Evolutionary conservation across 2,113 vertebrate genomes (phyloP).

Genomic region (Pluvialis apricaria): DNA sequence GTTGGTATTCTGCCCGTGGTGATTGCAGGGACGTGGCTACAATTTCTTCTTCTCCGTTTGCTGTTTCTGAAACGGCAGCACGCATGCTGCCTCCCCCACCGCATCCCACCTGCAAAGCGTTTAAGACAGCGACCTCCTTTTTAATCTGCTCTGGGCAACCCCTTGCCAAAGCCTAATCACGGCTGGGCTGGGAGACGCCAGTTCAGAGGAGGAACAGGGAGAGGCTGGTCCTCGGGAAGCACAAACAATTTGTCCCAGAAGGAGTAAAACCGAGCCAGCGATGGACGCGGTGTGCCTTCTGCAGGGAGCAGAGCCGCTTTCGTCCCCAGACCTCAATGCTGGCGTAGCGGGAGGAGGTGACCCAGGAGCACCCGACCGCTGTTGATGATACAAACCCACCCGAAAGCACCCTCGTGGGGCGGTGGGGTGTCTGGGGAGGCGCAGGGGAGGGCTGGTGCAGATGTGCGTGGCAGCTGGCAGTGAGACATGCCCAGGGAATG

Average conservation of each 20-base stretch:
- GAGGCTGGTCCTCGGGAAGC: background rate
- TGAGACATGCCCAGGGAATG: background rate
- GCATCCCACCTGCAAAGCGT: background rate
- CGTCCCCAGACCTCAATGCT: no score
- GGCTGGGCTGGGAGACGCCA: background rate
- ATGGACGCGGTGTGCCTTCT: background rate
- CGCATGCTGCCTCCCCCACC: rapidly evolving
- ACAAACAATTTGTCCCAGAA: background rate
- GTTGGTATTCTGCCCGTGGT: background rate
- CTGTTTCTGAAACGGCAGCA: background rate
- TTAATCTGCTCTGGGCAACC: background rate
- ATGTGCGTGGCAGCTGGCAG: background rate
- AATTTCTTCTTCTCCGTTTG: background rate
- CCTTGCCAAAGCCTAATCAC: background rate
- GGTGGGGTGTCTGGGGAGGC: background rate
- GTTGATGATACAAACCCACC: background rate
- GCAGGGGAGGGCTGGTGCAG: rapidly evolving
- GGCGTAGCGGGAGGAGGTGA: background rate
- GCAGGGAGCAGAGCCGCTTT: background rate
- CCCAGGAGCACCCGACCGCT: background rate
- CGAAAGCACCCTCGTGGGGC: background rate
- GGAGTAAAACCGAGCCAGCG: background rate
- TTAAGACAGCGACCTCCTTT: background rate
- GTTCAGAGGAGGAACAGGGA: background rate
- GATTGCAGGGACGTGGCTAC: background rate